Base-by-base conservation (phyloP, 2,888 invertebrate species). In the Cepaea hortensis region DNA sequence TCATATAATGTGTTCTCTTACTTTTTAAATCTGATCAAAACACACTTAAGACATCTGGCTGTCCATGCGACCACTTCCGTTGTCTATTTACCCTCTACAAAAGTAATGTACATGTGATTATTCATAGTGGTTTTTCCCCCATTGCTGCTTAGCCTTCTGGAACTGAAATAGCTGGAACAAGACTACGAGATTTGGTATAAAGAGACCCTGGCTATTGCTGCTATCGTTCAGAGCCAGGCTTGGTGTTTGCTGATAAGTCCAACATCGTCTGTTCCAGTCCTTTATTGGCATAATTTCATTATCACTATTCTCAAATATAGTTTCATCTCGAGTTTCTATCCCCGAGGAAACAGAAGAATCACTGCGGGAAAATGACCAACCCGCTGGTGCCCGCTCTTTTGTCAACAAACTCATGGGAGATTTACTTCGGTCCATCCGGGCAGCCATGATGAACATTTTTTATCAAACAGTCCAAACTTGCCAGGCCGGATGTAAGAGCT, bases 221-320 rank as follows among this genome's bases (percentile, higher is more conserved):
- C 6, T 35, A 46, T 18, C 48, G 48, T 75, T 75, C 48, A 48
- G 75, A 48, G 48, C 13, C 20, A 48, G 15, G 48, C 46, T 73
- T 18, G 70, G 9, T 46, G 35, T 46, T 75, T 75, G 48, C 75
- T 4, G 75, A 48, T 18, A 46, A 18, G 15, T 75, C 15, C 46
- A 46, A 13, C 13, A 4, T 46, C 48, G n/a, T 75, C 9, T 75
- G 15, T 70, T 75, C 75, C 48, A 35, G 3, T 35, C 15, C 46
- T 75, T 48, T 48, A 48, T 73, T 73, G 72, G 72, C 35, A 73
- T 7, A 73, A 73, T 73, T 11, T 73, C 72, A 73, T 23, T 73
- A 23, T 48, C 75, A 48, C 9, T 0, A 46, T 75, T 35, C 35
- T 15, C 13, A 46, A 75, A 48, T 15, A 23, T 6, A 72, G n/a